phyloP scores from a whole-genome alignment of 2,797 vertebrate species.

The Anas flavirostris region DNA sequence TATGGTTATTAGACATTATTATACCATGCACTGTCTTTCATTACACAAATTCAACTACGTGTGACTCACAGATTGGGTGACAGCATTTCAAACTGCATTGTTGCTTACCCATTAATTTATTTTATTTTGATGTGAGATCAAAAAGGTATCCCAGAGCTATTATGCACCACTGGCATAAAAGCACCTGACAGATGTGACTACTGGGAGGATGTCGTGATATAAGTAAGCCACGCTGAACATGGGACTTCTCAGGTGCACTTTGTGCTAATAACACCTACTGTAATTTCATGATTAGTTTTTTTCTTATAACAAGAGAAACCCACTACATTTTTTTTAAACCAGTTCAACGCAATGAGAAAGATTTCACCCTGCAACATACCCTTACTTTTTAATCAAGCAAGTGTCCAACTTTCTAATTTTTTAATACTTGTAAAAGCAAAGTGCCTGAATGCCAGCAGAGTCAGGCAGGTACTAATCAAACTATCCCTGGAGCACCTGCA shows the following conservation, averaged over 20 bases:
- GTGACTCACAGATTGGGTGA: slow-evolving; percentile 67
- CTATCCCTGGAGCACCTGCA: not conserved
- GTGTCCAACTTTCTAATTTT: not conserved
- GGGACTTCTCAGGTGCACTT: not conserved
- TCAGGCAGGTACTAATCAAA: not conserved
- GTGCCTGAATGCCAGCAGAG: not conserved
- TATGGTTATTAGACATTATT: slow-evolving; percentile 70
- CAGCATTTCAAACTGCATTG: slow-evolving; percentile 64
- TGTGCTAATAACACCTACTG: not conserved
- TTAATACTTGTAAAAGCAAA: not conserved
- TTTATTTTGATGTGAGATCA: slow-evolving; percentile 65
- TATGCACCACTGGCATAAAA: slow-evolving; percentile 53
- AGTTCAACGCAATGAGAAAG: not conserved
- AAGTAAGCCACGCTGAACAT: not conserved
- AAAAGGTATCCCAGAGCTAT: slow-evolving; percentile 61
- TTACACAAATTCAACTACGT: slow-evolving; percentile 41
- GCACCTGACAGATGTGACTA: slow-evolving; percentile 45
- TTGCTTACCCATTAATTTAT: slow-evolving; percentile 58
- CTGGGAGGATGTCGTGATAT: not conserved
- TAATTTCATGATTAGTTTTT: not conserved
- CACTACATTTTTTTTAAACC: not conserved
- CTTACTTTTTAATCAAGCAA: not conserved
- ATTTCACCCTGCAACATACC: not conserved
- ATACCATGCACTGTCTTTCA: slow-evolving; percentile 62
- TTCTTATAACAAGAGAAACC: not conserved